Conservation (phyloP, 2,113 vertebrate genomes). For the Anseranas semipalmata region DNA sequence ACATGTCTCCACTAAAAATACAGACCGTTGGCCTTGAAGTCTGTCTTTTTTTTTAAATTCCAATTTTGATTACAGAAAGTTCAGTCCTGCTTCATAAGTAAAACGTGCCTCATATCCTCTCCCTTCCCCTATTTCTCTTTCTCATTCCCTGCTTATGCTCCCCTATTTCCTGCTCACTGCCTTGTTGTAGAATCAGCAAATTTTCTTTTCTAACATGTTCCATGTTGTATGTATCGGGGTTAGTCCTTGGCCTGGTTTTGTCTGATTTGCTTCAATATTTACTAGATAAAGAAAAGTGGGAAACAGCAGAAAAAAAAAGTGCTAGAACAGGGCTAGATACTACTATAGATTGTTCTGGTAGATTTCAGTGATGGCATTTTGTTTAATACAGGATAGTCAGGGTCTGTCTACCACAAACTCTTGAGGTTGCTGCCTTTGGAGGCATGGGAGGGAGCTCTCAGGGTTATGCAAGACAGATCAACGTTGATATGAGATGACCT, state of each 20-base stretch:
- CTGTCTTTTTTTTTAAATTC: too few species aligned
- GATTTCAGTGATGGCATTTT: background rate
- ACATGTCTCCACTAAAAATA: background rate
- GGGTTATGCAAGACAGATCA: background rate
- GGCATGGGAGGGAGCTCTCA: accelerated
- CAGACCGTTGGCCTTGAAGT: background rate
- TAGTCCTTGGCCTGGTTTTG: background rate
- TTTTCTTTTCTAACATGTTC: background rate
- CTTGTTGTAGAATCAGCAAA: background rate
- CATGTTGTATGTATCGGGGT: background rate
- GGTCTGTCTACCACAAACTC: background rate
- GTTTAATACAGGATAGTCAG: background rate
- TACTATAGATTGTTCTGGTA: accelerated
- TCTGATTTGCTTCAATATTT: background rate
- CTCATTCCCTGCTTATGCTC: background rate
- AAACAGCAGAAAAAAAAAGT: background rate
- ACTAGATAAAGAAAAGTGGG: background rate
- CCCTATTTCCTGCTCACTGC: background rate
- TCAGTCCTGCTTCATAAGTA: background rate
- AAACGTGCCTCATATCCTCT: background rate
- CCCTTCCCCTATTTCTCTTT: background rate
- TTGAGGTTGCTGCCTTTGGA: background rate
- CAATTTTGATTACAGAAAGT: too few species aligned
- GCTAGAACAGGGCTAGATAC: background rate
- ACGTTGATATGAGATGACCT: background rate